phyloP scores from a whole-genome alignment of 2,888 invertebrate genomes.

The Apotomis betuletana region DNA sequence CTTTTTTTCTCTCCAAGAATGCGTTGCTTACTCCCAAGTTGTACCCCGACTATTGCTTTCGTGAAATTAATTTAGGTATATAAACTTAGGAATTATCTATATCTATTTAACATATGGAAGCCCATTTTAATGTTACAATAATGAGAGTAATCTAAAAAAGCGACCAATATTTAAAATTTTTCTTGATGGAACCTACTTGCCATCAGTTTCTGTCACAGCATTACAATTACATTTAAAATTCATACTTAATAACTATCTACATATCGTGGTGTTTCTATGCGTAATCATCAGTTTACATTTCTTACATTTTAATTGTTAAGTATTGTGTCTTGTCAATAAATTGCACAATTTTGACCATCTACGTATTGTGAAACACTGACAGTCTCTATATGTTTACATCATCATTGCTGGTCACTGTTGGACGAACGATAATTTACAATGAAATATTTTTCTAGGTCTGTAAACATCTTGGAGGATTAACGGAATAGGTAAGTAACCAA shows the following conservation, averaged over 20 bases:
- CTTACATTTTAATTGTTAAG: neutral
- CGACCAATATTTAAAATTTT: too few species aligned
- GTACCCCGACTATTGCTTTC: constrained; percentile 58
- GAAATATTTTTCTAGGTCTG: constrained; percentile 72
- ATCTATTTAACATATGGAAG: too few species aligned
- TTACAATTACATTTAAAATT: neutral
- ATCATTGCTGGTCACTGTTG: neutral
- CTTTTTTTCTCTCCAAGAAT: constrained; percentile 66
- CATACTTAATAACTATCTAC: neutral
- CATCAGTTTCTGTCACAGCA: too few species aligned
- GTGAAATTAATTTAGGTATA: constrained; percentile 15
- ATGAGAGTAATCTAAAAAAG: too few species aligned
- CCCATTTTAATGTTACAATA: too few species aligned
- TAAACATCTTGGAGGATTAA: constrained; percentile 66
- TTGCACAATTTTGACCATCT: constrained; percentile 23
- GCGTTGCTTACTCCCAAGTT: constrained; percentile 63
- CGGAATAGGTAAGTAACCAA: constrained; percentile 56
- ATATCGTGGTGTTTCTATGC: neutral
- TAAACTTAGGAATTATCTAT: too few species aligned
- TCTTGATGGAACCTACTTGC: too few species aligned
- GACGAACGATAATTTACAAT: constrained; percentile 34
- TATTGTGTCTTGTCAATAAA: constrained; percentile 12
- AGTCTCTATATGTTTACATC: constrained; percentile 16
- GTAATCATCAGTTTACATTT: neutral
- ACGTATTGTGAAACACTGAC: constrained; percentile 12